Evolutionary conservation across 2,888 invertebrate genomes (phyloP).

Genomic region (Hoplodrina ambigua): DNA sequence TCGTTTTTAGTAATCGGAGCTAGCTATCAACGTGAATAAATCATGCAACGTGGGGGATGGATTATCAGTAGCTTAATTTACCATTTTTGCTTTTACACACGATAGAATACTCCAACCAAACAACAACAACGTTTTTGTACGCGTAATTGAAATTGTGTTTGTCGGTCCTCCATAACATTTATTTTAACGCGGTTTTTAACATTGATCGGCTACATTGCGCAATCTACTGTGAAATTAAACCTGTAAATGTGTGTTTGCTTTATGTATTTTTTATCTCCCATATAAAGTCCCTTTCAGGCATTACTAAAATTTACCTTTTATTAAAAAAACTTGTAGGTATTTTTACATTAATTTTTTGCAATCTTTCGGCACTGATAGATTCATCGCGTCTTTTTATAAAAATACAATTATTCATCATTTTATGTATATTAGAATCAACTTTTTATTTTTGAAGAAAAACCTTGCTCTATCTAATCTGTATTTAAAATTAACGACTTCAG

Average conservation of each 20-base stretch:
- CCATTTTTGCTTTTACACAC: constrained; percentile 11
- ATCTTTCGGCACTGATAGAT: no score
- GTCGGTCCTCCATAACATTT: constrained; percentile 45
- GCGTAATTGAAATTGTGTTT: constrained; percentile 47
- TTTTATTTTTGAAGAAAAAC: background rate
- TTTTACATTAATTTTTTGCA: constrained; percentile 3
- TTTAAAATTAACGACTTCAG: constrained; percentile 49
- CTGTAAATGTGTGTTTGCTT: constrained; percentile 52
- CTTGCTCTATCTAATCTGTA: constrained; percentile 6
- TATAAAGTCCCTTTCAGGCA: constrained; percentile 24
- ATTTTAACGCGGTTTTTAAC: constrained; percentile 59
- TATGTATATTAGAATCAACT: background rate
- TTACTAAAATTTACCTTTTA: constrained; percentile 24
- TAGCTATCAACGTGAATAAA: constrained; percentile 26
- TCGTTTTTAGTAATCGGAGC: constrained; percentile 14
- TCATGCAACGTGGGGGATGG: background rate
- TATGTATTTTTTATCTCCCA: constrained; percentile 45
- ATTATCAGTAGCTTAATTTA: constrained; percentile 26
- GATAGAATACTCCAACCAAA: constrained; percentile 24
- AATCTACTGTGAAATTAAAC: constrained; percentile 64
- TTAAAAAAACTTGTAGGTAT: constrained; percentile 14
- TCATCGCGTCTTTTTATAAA: no score
- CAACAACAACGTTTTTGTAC: constrained; percentile 31
- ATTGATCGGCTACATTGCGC: constrained; percentile 57
- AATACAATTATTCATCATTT: no score